Percentiles rank a stretch among this genome's conserved stretches.
These are phyloP conservation scores for Rhineura floridana DNA, from an alignment of 2,113 vertebrate species.

Conservation along the genomic window DNA sequence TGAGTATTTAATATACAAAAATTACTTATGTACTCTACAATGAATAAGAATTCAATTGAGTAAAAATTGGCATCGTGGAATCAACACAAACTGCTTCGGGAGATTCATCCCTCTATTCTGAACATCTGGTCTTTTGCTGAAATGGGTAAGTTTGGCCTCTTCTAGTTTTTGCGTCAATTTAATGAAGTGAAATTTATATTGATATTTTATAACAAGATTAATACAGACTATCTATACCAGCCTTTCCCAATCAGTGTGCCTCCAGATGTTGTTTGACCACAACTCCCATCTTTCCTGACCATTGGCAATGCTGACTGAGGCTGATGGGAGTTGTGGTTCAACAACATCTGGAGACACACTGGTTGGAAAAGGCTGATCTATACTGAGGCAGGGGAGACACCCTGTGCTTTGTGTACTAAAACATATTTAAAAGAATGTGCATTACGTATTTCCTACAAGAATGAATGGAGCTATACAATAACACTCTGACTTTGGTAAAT, in stretches of 20 bases:
- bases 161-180: background rate
- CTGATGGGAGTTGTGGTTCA: too few species aligned
- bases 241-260: too few species aligned
- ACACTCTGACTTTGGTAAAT: background rate
- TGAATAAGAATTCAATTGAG: background rate
- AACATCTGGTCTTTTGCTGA: background rate
- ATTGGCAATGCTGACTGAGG: too few species aligned
- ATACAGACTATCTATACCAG: fast-evolving
- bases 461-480: background rate
- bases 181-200: too few species aligned
- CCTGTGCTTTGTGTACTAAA: background rate
- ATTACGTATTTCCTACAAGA: background rate
- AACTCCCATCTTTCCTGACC: too few species aligned
- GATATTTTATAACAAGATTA: background rate
- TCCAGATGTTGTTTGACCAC: too few species aligned
- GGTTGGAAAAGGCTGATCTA: too few species aligned
- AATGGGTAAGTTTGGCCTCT: background rate
- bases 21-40: background rate
- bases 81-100: background rate
- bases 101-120: background rate
- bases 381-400: background rate
- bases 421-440: background rate
- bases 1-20: slow-evolving; percentile 20
- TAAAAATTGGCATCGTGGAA: background rate
- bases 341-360: too few species aligned